These are phyloP conservation scores for Myopa testacea DNA, from an alignment of 2,888 invertebrate species.

Conservation along the genomic window DNA sequence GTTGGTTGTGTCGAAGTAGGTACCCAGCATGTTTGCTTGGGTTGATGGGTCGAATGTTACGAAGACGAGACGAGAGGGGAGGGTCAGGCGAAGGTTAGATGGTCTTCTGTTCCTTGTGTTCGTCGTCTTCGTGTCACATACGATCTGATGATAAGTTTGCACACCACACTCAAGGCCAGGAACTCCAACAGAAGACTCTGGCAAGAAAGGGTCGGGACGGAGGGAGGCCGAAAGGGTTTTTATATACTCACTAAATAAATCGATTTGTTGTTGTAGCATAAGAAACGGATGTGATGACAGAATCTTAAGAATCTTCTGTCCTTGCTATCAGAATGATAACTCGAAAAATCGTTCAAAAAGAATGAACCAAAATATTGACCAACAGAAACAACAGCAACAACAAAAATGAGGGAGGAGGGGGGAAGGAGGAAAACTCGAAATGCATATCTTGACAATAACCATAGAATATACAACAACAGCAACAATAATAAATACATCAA, in stretches of 20 bases:
- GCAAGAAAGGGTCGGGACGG: background rate
- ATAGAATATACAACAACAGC: constrained; percentile 16
- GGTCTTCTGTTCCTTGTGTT: too few species aligned
- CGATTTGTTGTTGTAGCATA: constrained; percentile 1
- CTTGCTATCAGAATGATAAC: background rate
- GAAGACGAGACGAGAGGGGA: background rate
- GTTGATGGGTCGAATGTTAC: background rate
- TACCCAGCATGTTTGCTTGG: background rate
- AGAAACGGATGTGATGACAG: constrained; percentile 20
- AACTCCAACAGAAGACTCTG: background rate
- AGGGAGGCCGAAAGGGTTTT: background rate
- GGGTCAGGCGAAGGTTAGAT: background rate
- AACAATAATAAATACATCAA: constrained; percentile 15
- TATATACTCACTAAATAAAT: background rate
- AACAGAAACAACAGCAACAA: constrained; percentile 18
- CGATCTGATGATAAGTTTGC: too few species aligned
- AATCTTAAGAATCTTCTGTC: constrained; percentile 7
- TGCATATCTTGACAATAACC: constrained; percentile 15
- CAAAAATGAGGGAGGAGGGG: background rate
- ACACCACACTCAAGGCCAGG: background rate
- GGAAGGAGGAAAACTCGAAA: background rate
- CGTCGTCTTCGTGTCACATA: too few species aligned
- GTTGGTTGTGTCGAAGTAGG: background rate
- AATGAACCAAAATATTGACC: constrained; percentile 37
- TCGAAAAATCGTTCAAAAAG: constrained; percentile 14